Percentiles rank a stretch among this genome's conserved stretches.
Conservation (phyloP, 53 echinoderm and acorn worm genomes). For the Temnopleurus reevesii region DNA sequence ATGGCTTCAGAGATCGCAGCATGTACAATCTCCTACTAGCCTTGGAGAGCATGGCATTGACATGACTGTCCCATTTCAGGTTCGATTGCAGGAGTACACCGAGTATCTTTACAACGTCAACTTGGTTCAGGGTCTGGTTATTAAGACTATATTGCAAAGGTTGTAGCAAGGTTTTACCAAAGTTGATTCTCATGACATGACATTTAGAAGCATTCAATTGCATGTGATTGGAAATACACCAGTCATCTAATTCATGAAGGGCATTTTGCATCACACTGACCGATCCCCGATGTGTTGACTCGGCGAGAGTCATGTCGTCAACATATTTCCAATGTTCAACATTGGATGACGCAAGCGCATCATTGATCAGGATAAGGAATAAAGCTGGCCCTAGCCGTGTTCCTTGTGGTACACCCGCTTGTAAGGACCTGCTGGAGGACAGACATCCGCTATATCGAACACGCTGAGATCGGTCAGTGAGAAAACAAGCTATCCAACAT, state of each 20-base stretch:
- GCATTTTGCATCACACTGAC: no score
- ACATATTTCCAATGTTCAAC: no score
- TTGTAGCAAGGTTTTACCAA: conserved; percentile 13
- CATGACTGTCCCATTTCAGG: conserved; percentile 50
- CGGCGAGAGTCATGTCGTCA: no score
- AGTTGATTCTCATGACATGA: conserved; percentile 34
- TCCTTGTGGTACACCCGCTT: not conserved
- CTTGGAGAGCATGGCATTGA: conserved; percentile 21
- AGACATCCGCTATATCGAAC: no score
- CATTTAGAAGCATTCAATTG: conserved; percentile 30
- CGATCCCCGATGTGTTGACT: no score
- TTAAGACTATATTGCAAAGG: not conserved
- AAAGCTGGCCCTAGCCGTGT: not conserved
- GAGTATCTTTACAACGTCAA: not conserved
- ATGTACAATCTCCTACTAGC: conserved; percentile 58
- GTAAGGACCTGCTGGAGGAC: no score
- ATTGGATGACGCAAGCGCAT: no score
- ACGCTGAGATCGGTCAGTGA: no score
- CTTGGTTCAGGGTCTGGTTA: conserved; percentile 13
- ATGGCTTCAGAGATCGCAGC: conserved; percentile 31
- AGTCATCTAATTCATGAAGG: no score
- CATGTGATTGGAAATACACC: no score
- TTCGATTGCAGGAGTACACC: conserved; percentile 43
- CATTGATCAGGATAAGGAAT: no score
- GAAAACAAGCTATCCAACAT: no score